Percentiles rank a stretch among this genome's conserved stretches.
phyloP scores from a whole-genome alignment of 2,888 invertebrate species.

The Alsophila aescularia region DNA sequence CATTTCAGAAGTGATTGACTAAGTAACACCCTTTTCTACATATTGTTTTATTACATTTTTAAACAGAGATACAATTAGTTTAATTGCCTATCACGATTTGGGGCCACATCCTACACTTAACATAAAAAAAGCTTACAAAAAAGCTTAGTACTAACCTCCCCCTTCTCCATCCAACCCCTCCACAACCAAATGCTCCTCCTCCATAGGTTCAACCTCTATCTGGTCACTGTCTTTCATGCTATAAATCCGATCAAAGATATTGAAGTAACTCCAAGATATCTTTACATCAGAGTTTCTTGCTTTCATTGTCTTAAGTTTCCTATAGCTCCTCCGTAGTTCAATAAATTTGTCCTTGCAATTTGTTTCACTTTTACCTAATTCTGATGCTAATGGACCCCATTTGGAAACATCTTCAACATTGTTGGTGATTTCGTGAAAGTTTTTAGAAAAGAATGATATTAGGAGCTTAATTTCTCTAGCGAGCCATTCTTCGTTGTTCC shows the following conservation, averaged over 20 bases:
- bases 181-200: conserved; percentile 36
- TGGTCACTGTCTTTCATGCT: conserved; percentile 36
- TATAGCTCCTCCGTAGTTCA: conserved; percentile 70
- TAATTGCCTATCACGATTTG: no score
- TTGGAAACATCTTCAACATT: conserved; percentile 49
- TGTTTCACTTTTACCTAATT: conserved; percentile 53
- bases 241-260: conserved; percentile 67
- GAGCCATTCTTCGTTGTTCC: conserved; percentile 66
- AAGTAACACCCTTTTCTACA: no score
- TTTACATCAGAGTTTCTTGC: conserved; percentile 64
- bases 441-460: conserved; percentile 59
- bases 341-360: conserved; percentile 68
- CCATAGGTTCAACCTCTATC: conserved; percentile 42
- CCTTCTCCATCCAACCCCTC: conserved; percentile 41
- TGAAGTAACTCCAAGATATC: conserved; percentile 74
- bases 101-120: no score
- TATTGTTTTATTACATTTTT: no score
- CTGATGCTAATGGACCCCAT: conserved; percentile 56
- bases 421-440: conserved; percentile 54
- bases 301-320: conserved; percentile 70
- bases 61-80: no score
- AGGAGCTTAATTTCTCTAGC: conserved; percentile 66
- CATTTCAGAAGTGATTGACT: no score
- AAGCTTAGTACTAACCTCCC: conserved; percentile 44
- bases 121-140: no score